Conservation (phyloP, 1,140 invertebrate genomes). For the Luehdorfia chinensis region DNA sequence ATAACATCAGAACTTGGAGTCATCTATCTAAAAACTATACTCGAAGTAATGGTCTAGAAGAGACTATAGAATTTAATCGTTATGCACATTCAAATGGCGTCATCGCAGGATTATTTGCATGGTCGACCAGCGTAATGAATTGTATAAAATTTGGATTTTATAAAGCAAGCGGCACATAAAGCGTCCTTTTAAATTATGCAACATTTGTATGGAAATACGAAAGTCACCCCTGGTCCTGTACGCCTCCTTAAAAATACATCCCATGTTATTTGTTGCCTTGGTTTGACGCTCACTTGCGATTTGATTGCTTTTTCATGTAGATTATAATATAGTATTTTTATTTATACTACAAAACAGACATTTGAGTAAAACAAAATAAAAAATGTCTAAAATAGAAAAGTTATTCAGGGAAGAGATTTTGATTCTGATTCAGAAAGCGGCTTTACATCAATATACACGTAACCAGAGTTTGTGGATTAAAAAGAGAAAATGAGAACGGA, state of each 20-base stretch:
- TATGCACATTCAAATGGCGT: too few relatives aligned
- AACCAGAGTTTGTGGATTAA: too few relatives aligned
- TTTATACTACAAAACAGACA: too few relatives aligned
- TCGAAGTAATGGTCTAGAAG: too few relatives aligned
- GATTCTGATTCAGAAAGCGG: too few relatives aligned
- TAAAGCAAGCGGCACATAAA: slow-evolving; percentile 40
- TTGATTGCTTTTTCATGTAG: slow-evolving; percentile 73
- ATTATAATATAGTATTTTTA: slow-evolving; percentile 33
- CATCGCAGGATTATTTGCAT: background rate
- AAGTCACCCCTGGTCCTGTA: slow-evolving; percentile 37
- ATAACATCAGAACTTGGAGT: too few relatives aligned
- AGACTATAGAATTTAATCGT: too few relatives aligned
- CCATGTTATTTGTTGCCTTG: slow-evolving; percentile 56
- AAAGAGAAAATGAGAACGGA: too few relatives aligned
- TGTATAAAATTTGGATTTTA: slow-evolving; percentile 48
- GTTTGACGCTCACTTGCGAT: slow-evolving; percentile 54
- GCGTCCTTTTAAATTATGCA: slow-evolving; percentile 66
- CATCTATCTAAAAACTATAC: too few relatives aligned
- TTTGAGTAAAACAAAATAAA: too few relatives aligned
- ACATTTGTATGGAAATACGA: slow-evolving; percentile 73
- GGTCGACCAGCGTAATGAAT: slow-evolving; percentile 28
- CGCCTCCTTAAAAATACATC: slow-evolving; percentile 68
- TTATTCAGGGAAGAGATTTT: too few relatives aligned
- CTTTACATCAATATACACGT: too few relatives aligned
- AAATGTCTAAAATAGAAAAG: background rate